Evolutionary conservation across 2,888 invertebrate genomes (phyloP).

Genomic region (Chaetoderma sp.): DNA sequence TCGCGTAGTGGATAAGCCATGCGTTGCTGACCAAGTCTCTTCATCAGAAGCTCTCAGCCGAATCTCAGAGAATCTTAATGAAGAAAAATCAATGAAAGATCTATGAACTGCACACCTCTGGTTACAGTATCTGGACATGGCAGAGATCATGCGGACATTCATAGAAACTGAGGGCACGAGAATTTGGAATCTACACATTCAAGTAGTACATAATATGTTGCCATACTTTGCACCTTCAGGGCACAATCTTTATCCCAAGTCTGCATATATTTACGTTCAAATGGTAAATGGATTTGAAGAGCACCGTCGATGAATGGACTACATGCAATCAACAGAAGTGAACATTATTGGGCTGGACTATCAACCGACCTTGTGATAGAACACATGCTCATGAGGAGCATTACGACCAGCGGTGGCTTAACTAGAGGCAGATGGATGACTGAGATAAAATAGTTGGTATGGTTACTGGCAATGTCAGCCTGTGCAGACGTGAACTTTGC

Average conservation of each 20-base stretch:
- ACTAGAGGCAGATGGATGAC: constrained; percentile 27
- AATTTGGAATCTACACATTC: constrained; percentile 21
- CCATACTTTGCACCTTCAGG: constrained; percentile 37
- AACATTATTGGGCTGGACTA: constrained; percentile 33
- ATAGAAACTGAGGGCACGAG: constrained; percentile 26
- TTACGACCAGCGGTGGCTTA: constrained; percentile 31
- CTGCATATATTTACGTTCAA: constrained; percentile 29
- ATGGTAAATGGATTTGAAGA: constrained; percentile 26
- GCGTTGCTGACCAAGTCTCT: too few relatives aligned
- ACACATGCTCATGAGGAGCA: constrained; percentile 31
- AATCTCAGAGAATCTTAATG: too few relatives aligned
- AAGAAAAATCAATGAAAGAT: too few relatives aligned
- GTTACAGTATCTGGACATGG: constrained; percentile 29
- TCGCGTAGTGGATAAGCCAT: too few relatives aligned
- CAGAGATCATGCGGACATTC: constrained; percentile 20
- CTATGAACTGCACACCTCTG: too few relatives aligned
- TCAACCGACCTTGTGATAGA: constrained; percentile 35
- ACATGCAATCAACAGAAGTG: constrained; percentile 30
- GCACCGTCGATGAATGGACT: constrained; percentile 15
- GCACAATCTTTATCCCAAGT: constrained; percentile 36
- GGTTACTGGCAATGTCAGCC: constrained; percentile 11
- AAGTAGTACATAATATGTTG: constrained; percentile 22
- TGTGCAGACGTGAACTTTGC: constrained; percentile 8
- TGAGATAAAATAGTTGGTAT: constrained; percentile 24
- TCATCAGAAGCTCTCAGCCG: too few relatives aligned